Conservation (phyloP, 2,797 vertebrate species). For the Tokudaia muenninki region DNA sequence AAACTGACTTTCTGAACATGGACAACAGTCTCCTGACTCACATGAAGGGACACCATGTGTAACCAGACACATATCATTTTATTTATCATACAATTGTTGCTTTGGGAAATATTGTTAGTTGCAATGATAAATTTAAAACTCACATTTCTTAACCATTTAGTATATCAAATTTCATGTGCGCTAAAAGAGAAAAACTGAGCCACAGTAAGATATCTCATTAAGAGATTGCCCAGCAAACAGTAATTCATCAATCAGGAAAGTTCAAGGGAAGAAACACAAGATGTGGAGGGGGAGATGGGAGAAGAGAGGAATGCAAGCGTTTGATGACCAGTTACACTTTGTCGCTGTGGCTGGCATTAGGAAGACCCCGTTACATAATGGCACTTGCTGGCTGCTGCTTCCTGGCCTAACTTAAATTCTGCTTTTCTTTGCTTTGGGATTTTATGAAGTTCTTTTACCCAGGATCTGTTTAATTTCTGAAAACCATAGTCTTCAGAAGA, state of each 20-base stretch:
- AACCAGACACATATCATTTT: not conserved
- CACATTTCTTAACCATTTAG: slow-evolving; percentile 16
- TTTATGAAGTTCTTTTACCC: slow-evolving; percentile 15
- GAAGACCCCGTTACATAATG: not conserved
- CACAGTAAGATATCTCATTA: not conserved
- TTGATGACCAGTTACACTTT: not conserved
- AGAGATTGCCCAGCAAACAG: not conserved
- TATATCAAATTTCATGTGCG: not conserved
- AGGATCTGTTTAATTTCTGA: slow-evolving; percentile 35
- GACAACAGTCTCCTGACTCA: not conserved
- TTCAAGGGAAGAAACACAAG: not conserved
- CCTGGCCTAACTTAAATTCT: not conserved
- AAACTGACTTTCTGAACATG: slow-evolving; percentile 17
- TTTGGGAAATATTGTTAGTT: slow-evolving; percentile 33
- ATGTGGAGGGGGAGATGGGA: too few species aligned
- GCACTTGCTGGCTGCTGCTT: not conserved
- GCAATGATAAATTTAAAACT: not conserved
- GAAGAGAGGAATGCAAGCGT: not conserved
- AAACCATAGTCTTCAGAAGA: slow-evolving; percentile 38
- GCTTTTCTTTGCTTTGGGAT: not conserved
- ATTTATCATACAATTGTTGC: not conserved
- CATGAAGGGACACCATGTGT: not conserved
- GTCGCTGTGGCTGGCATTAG: not conserved
- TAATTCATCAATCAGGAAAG: not conserved
- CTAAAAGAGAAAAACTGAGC: not conserved